Conservation (phyloP, 2,113 vertebrate species). For the Forbesichthys papilliferus region DNA sequence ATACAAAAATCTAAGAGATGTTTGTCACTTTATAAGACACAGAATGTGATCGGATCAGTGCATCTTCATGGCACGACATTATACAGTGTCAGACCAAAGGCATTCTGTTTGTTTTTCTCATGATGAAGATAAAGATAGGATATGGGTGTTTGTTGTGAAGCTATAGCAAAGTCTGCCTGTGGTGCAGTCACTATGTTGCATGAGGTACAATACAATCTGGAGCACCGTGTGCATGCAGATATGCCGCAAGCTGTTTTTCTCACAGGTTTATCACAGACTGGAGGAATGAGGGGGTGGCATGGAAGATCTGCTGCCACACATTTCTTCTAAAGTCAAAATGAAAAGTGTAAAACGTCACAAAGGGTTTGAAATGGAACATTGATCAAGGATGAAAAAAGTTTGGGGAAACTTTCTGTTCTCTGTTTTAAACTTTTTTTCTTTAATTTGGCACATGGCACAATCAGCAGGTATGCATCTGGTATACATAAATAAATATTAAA, state of each 20-base stretch:
- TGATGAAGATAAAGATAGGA: slow-evolving; percentile 37
- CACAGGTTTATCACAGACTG: slow-evolving; percentile 57
- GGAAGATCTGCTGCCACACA: slow-evolving; percentile 38
- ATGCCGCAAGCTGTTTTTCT: slow-evolving; percentile 69
- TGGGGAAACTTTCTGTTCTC: slow-evolving; percentile 76
- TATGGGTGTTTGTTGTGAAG: slow-evolving; percentile 63
- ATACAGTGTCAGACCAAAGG: too few relatives aligned
- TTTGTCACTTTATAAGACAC: too few relatives aligned
- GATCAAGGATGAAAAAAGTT: slow-evolving; percentile 65
- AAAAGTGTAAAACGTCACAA: slow-evolving; percentile 52
- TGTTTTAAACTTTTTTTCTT: slow-evolving; percentile 82
- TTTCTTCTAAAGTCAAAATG: slow-evolving; percentile 52
- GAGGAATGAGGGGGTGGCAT: slow-evolving; percentile 20
- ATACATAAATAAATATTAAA: slow-evolving; percentile 86
- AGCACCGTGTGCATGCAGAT: slow-evolving; percentile 55
- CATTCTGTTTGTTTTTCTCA: too few relatives aligned
- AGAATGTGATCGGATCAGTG: too few relatives aligned
- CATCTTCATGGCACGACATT: too few relatives aligned
- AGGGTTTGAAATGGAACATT: slow-evolving; percentile 49
- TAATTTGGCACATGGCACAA: slow-evolving; percentile 88
- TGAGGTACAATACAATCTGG: slow-evolving; percentile 70
- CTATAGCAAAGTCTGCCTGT: slow-evolving; percentile 54
- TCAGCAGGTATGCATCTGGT: slow-evolving; percentile 84
- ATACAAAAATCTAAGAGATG: too few relatives aligned
- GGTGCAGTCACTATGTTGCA: slow-evolving; percentile 63